phyloP scores from a whole-genome alignment of 2,888 invertebrate species.

The Agapostemon virescens region DNA sequence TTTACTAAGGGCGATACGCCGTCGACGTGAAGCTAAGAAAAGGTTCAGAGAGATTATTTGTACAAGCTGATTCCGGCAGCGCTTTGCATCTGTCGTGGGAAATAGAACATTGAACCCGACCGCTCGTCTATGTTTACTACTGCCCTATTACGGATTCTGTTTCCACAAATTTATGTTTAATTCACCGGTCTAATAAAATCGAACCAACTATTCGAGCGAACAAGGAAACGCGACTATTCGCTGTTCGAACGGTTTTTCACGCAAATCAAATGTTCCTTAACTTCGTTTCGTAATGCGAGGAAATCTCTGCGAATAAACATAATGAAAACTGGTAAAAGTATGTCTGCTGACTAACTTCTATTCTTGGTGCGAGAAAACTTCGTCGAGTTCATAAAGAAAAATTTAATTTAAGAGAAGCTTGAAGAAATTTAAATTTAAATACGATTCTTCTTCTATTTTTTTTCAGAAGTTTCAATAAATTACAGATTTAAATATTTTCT shows the following conservation, averaged over 20 bases:
- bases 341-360: background rate
- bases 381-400: no score
- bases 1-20: conserved; percentile 54
- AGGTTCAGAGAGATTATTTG: conserved; percentile 66
- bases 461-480: no score
- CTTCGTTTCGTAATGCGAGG: background rate
- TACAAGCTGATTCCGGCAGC: conserved; percentile 63
- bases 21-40: conserved; percentile 56
- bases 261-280: background rate
- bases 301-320: background rate
- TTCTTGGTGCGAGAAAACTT: background rate
- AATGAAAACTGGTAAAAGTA: background rate
- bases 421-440: no score
- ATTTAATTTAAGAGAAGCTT: no score
- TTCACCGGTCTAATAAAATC: conserved; percentile 4
- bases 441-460: no score
- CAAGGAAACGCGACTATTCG: background rate
- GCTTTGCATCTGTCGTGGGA: conserved; percentile 64
- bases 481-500: no score
- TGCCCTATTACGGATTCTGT: conserved; percentile 26
- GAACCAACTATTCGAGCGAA: background rate
- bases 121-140: conserved; percentile 28
- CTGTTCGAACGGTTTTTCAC: background rate
- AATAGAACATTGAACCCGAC: conserved; percentile 58
- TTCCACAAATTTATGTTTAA: conserved; percentile 27